These are phyloP conservation scores for Paradisaea rubra DNA, from an alignment of 2,113 vertebrate species.

Conservation along the genomic window DNA sequence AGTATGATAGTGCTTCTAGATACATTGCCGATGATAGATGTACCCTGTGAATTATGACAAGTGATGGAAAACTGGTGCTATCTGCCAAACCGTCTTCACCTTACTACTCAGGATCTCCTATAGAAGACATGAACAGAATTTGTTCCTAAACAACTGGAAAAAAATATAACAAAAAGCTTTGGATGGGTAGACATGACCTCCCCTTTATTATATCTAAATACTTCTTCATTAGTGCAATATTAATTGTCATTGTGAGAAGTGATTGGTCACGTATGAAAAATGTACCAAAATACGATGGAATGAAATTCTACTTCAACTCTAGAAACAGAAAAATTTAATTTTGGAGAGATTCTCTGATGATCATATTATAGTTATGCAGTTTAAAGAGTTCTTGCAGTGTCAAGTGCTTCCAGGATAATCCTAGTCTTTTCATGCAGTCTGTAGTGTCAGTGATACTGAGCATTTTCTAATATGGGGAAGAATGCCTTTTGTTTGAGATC, in stretches of 20 bases:
- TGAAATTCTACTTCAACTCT: not conserved
- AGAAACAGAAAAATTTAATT: not conserved
- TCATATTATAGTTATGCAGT: not conserved
- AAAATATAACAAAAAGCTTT: not conserved
- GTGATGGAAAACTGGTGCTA: constrained; percentile 15
- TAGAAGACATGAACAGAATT: not conserved
- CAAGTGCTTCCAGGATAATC: not conserved
- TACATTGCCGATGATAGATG: not conserved
- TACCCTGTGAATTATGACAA: not conserved
- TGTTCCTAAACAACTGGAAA: constrained; percentile 10
- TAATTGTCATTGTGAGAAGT: not conserved
- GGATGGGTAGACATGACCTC: not conserved
- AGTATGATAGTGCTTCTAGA: not conserved
- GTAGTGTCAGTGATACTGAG: not conserved
- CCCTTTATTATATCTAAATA: not conserved
- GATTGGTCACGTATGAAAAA: not conserved
- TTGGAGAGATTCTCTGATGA: not conserved
- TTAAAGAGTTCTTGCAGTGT: not conserved
- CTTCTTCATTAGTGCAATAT: not conserved
- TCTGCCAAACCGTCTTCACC: constrained; percentile 8
- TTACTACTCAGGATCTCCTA: constrained; percentile 23
- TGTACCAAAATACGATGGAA: not conserved
- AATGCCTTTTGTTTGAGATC: not conserved
- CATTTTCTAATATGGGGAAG: not conserved
- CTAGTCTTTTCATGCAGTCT: not conserved